Evolutionary conservation across 2,888 invertebrate species (phyloP).

Genomic region (Drosophila parthenogenetica): DNA sequence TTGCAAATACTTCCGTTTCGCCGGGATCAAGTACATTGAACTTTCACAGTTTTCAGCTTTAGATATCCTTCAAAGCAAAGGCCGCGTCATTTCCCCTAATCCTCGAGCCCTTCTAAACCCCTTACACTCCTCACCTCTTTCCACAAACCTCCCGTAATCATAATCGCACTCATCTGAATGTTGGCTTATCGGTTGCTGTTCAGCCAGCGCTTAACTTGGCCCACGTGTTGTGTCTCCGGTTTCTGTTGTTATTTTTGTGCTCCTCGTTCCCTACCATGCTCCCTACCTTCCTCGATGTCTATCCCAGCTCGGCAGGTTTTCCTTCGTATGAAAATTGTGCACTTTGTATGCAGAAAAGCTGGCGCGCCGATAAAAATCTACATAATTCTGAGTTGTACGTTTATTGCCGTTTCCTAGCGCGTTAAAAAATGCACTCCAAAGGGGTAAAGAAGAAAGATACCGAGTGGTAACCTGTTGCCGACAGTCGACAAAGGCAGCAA

Average conservation of each 20-base stretch:
- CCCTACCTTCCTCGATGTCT: background rate
- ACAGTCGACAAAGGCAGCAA: slow-evolving; percentile 6
- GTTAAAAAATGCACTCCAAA: slow-evolving; percentile 44
- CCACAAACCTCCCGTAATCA: background rate
- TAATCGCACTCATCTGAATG: slow-evolving; percentile 23
- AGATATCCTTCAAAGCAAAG: slow-evolving; percentile 40
- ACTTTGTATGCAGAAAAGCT: slow-evolving; percentile 79
- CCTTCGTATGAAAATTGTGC: slow-evolving; percentile 72
- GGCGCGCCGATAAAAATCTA: slow-evolving; percentile 77
- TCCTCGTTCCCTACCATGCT: background rate
- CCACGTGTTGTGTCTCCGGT: slow-evolving; percentile 61
- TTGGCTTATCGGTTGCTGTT: slow-evolving; percentile 70
- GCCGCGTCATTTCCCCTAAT: background rate
- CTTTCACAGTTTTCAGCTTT: slow-evolving; percentile 31
- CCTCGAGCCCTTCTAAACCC: background rate
- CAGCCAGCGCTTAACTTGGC: slow-evolving; percentile 70
- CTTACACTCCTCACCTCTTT: background rate
- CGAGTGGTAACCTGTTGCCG: slow-evolving; percentile 46
- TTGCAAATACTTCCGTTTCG: slow-evolving; percentile 79
- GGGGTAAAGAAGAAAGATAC: slow-evolving; percentile 10
- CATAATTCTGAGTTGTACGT: slow-evolving; percentile 75
- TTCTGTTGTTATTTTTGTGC: slow-evolving; percentile 4
- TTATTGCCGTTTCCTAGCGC: slow-evolving; percentile 77
- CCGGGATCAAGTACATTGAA: slow-evolving; percentile 57
- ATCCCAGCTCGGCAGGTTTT: slow-evolving; percentile 64